Conservation (phyloP, 1,140 invertebrate genomes). For the Anastrepha obliqua region DNA sequence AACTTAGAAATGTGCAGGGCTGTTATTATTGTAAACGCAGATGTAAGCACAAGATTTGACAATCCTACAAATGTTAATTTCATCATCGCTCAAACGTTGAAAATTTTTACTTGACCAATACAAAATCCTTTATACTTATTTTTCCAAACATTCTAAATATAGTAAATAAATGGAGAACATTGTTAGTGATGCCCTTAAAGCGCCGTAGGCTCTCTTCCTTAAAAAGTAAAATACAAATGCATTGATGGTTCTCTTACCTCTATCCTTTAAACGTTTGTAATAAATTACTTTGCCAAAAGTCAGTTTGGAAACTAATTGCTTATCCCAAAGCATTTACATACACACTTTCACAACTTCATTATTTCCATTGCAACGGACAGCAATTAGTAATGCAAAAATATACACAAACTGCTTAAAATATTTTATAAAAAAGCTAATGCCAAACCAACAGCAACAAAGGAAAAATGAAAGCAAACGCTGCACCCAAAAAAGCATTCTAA, state of each 20-base stretch:
- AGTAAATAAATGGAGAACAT: no score
- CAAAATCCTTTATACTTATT: no score
- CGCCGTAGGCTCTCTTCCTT: no score
- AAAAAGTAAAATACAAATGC: no score
- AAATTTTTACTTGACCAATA: no score
- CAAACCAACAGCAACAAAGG: neutral
- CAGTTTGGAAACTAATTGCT: constrained; percentile 32
- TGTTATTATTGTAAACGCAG: no score
- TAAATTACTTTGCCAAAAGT: neutral
- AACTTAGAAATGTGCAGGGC: neutral
- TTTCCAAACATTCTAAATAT: no score
- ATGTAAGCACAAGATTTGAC: no score
- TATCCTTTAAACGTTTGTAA: neutral
- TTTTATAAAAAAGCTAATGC: neutral
- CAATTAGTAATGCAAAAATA: constrained; percentile 41
- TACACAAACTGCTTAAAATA: neutral
- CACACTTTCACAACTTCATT: constrained; percentile 43
- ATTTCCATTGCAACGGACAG: constrained; percentile 12
- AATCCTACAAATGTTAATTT: no score
- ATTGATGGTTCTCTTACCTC: neutral
- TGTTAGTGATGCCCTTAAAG: no score
- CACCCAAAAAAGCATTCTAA: neutral
- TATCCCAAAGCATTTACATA: neutral
- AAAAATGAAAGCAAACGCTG: neutral
- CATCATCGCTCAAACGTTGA: no score